phyloP scores from a whole-genome alignment of 1,140 invertebrate genomes.

The Hycleus phaleratus region DNA sequence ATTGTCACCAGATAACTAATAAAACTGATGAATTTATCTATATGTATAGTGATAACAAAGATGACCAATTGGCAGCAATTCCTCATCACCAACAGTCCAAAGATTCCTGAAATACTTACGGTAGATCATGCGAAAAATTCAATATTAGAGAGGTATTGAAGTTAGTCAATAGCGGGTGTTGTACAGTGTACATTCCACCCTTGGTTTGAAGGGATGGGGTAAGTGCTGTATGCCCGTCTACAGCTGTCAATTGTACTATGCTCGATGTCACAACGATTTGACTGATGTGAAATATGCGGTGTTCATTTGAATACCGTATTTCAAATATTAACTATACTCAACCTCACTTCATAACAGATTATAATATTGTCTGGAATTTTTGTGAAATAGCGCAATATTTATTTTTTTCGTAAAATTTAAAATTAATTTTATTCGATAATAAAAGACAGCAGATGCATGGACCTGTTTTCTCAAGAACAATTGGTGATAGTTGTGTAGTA shows the following conservation, averaged over 20 bases:
- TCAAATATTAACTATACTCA: conserved; percentile 15
- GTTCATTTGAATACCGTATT: conserved; percentile 29
- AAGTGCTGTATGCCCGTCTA: conserved; percentile 10
- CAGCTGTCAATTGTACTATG: conserved; percentile 30
- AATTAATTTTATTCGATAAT: no score
- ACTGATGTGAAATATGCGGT: conserved; percentile 30
- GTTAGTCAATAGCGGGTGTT: conserved; percentile 30
- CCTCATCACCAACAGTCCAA: conserved; percentile 24
- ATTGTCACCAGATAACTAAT: background rate
- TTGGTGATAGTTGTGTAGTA: background rate
- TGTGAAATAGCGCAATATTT: no score
- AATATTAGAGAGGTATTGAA: conserved; percentile 27
- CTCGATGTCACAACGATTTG: conserved; percentile 27
- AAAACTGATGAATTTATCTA: background rate
- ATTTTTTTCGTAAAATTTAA: no score
- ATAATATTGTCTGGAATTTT: background rate
- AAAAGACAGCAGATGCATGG: no score
- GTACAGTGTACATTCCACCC: conserved; percentile 22
- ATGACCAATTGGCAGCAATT: conserved; percentile 31
- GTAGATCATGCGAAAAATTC: conserved; percentile 33
- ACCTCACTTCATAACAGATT: background rate
- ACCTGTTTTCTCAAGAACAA: no score
- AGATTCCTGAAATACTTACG: conserved; percentile 24
- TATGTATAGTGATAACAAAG: conserved; percentile 18
- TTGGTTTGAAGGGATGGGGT: background rate